Percentiles rank a stretch among this genome's conserved stretches.
Evolutionary conservation across 64 coral and sea anemone genomes (phyloP).

Genomic region (Dendronephthya gigantea): DNA sequence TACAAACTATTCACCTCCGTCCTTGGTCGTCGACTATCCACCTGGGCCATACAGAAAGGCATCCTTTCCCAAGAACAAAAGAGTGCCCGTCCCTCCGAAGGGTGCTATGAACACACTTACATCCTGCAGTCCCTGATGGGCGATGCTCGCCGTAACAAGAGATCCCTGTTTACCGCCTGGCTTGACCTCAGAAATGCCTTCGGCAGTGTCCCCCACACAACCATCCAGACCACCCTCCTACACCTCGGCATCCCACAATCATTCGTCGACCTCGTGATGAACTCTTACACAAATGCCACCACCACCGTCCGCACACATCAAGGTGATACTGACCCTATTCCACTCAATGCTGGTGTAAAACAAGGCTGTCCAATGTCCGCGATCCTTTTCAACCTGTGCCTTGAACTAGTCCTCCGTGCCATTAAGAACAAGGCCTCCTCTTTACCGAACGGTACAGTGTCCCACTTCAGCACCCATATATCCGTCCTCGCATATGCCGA

Average conservation of each 20-base stretch:
- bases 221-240: too few species aligned
- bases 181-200: too few species aligned
- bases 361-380: neutral
- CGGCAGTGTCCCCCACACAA: too few species aligned
- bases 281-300: neutral
- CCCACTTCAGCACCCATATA: neutral
- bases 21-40: too few species aligned
- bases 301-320: neutral
- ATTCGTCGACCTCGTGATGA: neutral
- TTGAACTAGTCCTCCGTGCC: neutral
- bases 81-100: too few species aligned
- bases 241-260: neutral
- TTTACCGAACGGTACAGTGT: neutral
- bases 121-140: too few species aligned
- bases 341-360: neutral
- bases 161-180: too few species aligned
- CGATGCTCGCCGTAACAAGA: too few species aligned
- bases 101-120: too few species aligned
- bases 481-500: neutral
- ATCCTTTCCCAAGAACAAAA: too few species aligned
- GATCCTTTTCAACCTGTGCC: neutral
- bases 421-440: neutral
- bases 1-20: neutral
- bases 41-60: too few species aligned
- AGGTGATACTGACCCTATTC: neutral